Base-by-base conservation (phyloP, 2,797 vertebrate species). In the Eulemur rubriventer region DNA sequence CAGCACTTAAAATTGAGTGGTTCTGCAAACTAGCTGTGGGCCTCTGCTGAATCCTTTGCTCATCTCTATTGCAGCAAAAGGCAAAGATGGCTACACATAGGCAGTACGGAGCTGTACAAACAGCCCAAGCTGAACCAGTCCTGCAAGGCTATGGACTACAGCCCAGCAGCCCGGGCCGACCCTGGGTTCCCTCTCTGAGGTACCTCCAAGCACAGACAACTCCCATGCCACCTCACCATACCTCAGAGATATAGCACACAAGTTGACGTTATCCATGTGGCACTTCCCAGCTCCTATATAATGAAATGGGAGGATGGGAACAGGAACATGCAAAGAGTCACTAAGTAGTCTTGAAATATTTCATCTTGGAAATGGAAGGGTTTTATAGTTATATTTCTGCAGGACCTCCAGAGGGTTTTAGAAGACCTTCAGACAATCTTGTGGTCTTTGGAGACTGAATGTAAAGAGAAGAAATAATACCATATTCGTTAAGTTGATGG, bases 371-470 rank as follows among this genome's bases (percentile, higher is more conserved):
- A 90, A 96, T 2, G 14, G 96, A 91, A 97, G 91, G 48, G 70
- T 91, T 96, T 95, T 97, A 98, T 89, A 7, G 14, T n/a, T 94
- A n/a, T 30, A 1, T 52, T 97, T 98, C 98, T 96, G 73, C 69
- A 92, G 96, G 96, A 96, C 96, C 98, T 97, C 97, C 97, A 97
- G 96, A 97, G 96, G 76, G 96, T 94, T 97, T 97, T 93, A 95
- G 87, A 83, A 89, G 70, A 93, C 96, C 96, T 97, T 98, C 80
- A 85, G 97, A 96, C 70, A 95, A 95, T 94, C 96, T 97, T 88
- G 96, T 52, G 86, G 76, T 96, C 98, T 96, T 79, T 98, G 95
- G 98, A 97, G 97, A 97, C 75, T 98, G 96, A 97, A 97, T 87
- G 95, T 84, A 95, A 96, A 98, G 93, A 96, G 96, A 98, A 97